phyloP scores from a whole-genome alignment of 2,113 vertebrate species.

The Henicopernis longicauda region DNA sequence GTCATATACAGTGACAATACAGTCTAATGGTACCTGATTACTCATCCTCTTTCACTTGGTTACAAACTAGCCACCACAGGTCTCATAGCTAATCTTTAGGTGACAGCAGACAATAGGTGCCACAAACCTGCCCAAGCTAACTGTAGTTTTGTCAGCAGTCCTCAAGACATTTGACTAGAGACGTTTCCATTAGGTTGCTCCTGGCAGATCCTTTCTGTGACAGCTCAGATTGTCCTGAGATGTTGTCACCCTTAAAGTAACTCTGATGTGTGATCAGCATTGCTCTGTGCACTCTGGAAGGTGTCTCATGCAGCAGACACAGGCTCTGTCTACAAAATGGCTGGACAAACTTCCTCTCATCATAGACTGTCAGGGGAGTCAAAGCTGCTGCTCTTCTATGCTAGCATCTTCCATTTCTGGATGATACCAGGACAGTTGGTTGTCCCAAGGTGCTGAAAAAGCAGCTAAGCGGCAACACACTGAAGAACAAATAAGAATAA shows the following conservation, averaged over 20 bases:
- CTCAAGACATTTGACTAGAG: not conserved
- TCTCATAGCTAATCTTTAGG: not conserved
- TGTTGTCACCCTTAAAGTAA: not conserved
- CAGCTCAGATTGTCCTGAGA: not conserved
- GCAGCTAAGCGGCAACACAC: not conserved
- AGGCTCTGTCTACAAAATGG: not conserved
- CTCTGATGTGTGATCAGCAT: not conserved
- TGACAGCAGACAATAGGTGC: not conserved
- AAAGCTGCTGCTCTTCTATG: not conserved
- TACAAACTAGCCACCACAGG: not conserved
- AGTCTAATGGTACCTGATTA: not conserved
- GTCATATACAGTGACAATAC: not conserved
- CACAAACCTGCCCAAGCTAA: not conserved
- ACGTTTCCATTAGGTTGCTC: not conserved
- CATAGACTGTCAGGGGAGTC: too few species aligned
- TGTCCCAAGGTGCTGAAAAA: not conserved
- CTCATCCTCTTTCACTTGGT: not conserved
- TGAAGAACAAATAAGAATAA: not conserved
- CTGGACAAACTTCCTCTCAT: not conserved
- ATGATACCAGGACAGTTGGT: accelerated
- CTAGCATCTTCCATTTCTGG: not conserved
- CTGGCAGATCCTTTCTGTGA: not conserved
- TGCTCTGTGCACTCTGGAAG: not conserved
- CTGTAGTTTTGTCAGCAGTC: not conserved
- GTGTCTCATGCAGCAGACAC: not conserved